Evolutionary conservation across 1,140 invertebrate species (phyloP).

Genomic region (Meloidogyne hapla): DNA sequence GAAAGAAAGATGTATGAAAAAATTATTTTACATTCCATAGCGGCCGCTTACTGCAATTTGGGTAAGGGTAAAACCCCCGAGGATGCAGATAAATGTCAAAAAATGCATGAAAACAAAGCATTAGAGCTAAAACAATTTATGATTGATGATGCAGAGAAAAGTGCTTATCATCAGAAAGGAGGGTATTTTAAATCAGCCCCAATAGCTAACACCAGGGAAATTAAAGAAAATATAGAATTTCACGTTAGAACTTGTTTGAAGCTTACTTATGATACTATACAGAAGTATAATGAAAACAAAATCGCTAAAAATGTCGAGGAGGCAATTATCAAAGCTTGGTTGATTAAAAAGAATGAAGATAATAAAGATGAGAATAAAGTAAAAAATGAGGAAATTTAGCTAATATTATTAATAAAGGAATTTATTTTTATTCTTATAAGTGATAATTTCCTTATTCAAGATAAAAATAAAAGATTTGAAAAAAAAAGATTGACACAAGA

Average conservation of each 20-base stretch:
- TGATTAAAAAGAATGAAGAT: not conserved
- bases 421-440: no score
- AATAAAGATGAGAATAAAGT: no score
- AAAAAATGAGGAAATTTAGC: no score
- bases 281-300: not conserved
- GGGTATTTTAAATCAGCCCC: not conserved
- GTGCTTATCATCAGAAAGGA: not conserved
- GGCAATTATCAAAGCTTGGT: not conserved
- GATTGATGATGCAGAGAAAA: not conserved
- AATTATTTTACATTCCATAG: not conserved
- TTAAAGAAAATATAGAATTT: not conserved
- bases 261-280: not conserved
- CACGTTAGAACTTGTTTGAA: not conserved
- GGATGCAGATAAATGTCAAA: not conserved
- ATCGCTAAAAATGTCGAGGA: not conserved
- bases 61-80: not conserved
- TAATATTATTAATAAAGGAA: no score
- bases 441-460: no score
- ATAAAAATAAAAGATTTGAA: no score
- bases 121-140: not conserved
- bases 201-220: not conserved
- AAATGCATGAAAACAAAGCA: not conserved
- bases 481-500: no score
- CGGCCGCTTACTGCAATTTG: not conserved
- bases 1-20: not conserved